Evolutionary conservation across 1,140 invertebrate genomes (phyloP), one percentile per base, ranked within the genome.

Genomic region (Sarcophaga peregrina): DNA sequence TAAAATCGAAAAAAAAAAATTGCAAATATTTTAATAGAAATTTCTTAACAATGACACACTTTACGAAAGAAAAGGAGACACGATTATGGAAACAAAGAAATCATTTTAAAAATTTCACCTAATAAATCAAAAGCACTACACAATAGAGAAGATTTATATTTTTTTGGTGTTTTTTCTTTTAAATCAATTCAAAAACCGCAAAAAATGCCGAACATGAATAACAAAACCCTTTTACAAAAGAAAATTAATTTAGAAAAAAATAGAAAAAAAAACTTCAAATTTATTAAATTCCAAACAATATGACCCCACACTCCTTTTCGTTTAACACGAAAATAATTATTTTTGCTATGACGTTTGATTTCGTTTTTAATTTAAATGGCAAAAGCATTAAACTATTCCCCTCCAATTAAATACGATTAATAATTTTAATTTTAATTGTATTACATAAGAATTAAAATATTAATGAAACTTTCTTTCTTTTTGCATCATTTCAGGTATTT

Each of bases 391-490:
- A 37, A 37, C 25, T 2, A 37, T 4, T 4, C 25, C 25, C 25
- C 25, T 4, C 25, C 1, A 37, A 37, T 4, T 37, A 37, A 37
- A 37, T 37, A 4, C 25, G 25, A 37, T 2, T 37, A 37, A 37
- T 37, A 37, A 37, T 37, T 37, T 37, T 37, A 37, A 37, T 37
- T 37, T 37, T 37, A 37, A 37, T 37, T 37, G 1, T 37, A 37
- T 37, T 37, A 37, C 4, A n/a, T n/a, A n/a, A n/a, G n/a, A n/a
- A n/a, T n/a, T 37, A 37, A 37, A 48, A 50, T 52, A 52, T 52
- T 78, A 78, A 78, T 20, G n/a, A 78, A 20, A 78, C n/a, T 48
- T 25, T 73, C 15, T 48, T 76, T 48, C 74, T 76, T 76, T 76
- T 76, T n/a, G 47, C 15, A n/a, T 76, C 15, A 7, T 78, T 78